Percentiles rank a stretch among this genome's conserved stretches.
Evolutionary conservation across 1,140 invertebrate genomes (phyloP).

Genomic region (Tribolium castaneum): DNA sequence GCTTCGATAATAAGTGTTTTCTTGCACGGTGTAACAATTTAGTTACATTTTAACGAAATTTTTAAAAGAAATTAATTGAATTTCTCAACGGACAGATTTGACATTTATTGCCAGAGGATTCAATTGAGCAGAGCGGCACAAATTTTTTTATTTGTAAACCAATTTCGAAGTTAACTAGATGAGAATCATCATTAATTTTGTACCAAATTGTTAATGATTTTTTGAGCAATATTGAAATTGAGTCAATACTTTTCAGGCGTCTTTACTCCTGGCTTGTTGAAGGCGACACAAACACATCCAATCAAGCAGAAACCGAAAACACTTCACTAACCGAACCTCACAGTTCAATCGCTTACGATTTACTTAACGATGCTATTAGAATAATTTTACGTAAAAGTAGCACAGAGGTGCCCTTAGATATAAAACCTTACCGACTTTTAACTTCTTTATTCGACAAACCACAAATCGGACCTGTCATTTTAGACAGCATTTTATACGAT

Average conservation of each 20-base stretch:
- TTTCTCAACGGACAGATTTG: too few species aligned
- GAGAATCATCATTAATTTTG: too few species aligned
- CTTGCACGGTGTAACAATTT: too few species aligned
- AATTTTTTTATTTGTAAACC: too few species aligned
- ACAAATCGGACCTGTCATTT: slow-evolving; percentile 86
- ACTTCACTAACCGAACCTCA: slow-evolving; percentile 59
- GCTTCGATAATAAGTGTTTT: too few species aligned
- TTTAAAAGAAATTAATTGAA: too few species aligned
- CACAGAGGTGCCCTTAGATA: slow-evolving; percentile 71
- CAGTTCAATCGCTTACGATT: slow-evolving; percentile 70
- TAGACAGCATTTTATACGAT: slow-evolving; percentile 88
- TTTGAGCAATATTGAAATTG: neutral
- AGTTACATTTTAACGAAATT: too few species aligned
- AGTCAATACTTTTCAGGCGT: slow-evolving; percentile 67
- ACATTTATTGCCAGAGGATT: too few species aligned
- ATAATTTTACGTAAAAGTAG: slow-evolving; percentile 71
- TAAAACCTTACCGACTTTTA: slow-evolving; percentile 87
- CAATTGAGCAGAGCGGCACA: too few species aligned
- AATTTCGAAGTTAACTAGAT: too few species aligned
- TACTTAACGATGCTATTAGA: slow-evolving; percentile 75
- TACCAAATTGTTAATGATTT: neutral
- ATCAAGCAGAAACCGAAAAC: slow-evolving; percentile 63
- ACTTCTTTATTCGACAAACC: slow-evolving; percentile 90
- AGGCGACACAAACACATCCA: slow-evolving; percentile 71
- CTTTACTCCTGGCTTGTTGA: slow-evolving; percentile 88